Conservation (phyloP, 2,113 vertebrate genomes). For the Plotosus lineatus region DNA sequence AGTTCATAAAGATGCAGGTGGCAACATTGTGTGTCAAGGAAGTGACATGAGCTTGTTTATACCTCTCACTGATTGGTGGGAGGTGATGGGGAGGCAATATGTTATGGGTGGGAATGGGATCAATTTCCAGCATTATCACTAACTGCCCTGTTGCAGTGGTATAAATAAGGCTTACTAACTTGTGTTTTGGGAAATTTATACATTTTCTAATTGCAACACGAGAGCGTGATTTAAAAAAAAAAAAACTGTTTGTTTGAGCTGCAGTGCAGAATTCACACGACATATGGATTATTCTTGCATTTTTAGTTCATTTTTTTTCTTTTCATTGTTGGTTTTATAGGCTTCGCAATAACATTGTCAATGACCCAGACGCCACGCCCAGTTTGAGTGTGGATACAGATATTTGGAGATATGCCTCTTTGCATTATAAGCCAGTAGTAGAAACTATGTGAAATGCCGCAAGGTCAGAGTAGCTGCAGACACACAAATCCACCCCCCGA, state of each 20-base stretch:
- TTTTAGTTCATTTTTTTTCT: neutral
- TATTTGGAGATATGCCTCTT: neutral
- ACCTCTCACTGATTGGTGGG: no score
- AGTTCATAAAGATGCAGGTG: no score
- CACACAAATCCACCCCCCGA: neutral
- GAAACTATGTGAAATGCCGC: slow-evolving; percentile 3
- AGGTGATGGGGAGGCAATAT: no score
- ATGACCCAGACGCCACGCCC: no score
- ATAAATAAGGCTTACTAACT: neutral
- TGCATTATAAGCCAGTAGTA: neutral
- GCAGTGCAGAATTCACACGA: neutral
- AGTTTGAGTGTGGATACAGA: neutral
- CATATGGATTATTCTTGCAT: neutral
- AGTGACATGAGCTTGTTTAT: no score
- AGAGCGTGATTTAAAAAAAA: neutral
- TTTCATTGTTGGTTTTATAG: neutral
- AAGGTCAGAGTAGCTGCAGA: slow-evolving; percentile 32
- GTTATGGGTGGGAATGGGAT: no score
- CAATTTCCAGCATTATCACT: neutral
- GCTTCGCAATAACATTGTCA: neutral
- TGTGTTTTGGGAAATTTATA: neutral
- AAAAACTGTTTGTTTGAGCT: neutral
- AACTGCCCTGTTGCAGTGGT: neutral
- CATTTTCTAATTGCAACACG: no score
- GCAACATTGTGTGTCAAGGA: no score